Conservation (phyloP, 2,113 vertebrate genomes). For the Prunella himalayana region DNA sequence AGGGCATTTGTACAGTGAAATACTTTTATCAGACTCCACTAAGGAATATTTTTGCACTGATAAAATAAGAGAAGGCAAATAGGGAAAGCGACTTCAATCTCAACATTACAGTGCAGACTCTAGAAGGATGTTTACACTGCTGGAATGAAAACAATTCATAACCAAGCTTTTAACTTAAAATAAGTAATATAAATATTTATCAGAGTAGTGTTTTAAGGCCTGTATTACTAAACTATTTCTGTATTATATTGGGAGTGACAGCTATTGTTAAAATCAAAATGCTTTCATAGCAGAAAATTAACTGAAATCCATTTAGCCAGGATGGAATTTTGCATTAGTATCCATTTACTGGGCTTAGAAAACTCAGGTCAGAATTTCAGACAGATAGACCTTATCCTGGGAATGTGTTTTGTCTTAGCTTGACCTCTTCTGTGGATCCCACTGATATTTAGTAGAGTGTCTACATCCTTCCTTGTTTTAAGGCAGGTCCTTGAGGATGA, state of each 20-base stretch:
- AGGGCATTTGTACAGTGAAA: neutral
- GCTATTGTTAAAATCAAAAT: conserved; percentile 43
- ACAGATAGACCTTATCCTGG: conserved; percentile 8
- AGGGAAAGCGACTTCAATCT: conserved; percentile 22
- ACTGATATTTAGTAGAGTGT: neutral
- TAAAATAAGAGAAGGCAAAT: conserved; percentile 23
- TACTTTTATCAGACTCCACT: neutral
- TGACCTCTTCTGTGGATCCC: neutral
- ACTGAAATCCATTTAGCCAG: conserved; percentile 7
- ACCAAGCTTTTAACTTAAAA: conserved; percentile 64
- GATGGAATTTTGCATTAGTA: conserved; percentile 6
- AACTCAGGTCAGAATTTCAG: conserved; percentile 17
- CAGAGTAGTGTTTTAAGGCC: conserved; percentile 29
- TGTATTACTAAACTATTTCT: conserved; percentile 38
- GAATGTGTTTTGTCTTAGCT: conserved; percentile 18
- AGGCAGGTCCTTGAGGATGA: neutral
- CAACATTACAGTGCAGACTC: neutral
- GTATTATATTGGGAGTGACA: conserved; percentile 33
- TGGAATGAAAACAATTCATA: conserved; percentile 65
- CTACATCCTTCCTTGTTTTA: neutral
- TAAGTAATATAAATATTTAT: conserved; percentile 66
- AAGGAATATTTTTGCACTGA: conserved; percentile 14
- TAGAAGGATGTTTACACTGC: conserved; percentile 59
- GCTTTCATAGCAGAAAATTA: conserved; percentile 18
- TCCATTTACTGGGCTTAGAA: neutral